A percentile compares a stretch with the other conserved stretches of the same genome.
phyloP scores from a whole-genome alignment of 1,140 invertebrate species.

The Atta texana region DNA sequence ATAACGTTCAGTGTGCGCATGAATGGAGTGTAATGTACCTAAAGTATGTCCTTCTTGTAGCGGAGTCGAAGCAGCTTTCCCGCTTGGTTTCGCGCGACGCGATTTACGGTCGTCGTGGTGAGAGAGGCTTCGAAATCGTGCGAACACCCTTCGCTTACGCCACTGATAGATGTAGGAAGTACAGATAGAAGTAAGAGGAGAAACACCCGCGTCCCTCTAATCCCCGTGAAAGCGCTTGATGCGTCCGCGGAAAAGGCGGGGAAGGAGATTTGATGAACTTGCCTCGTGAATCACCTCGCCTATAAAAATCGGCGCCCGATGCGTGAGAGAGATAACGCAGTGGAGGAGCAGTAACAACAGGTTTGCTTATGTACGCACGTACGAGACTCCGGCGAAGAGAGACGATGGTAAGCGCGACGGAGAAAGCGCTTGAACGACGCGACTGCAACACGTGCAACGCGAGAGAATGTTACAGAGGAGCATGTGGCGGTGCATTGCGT shows the following conservation, averaged over 20 bases:
- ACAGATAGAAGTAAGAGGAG: conserved; percentile 25
- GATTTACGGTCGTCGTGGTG: conserved; percentile 26
- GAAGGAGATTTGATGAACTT: conserved; percentile 81
- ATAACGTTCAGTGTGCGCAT: conserved; percentile 41
- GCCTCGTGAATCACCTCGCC: conserved; percentile 82
- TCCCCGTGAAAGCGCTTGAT: conserved; percentile 76
- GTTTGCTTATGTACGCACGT: conserved; percentile 78
- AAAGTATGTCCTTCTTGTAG: conserved; percentile 52
- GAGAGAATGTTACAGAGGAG: conserved; percentile 54
- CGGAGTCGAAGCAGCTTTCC: conserved; percentile 21
- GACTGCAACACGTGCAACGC: conserved; percentile 66
- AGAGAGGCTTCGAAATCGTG: conserved; percentile 44
- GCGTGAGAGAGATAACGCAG: conserved; percentile 81
- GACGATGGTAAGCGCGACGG: conserved; percentile 8
- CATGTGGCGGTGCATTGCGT: conserved; percentile 29
- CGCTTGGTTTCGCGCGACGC: conserved; percentile 18
- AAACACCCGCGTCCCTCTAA: conserved; percentile 64
- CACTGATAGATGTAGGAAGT: conserved; percentile 41
- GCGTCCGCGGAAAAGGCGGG: conserved; percentile 66
- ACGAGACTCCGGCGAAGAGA: conserved; percentile 15
- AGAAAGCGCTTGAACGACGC: conserved; percentile 37
- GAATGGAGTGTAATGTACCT: conserved; percentile 58
- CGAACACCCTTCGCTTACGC: conserved; percentile 38
- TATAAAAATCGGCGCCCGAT: conserved; percentile 83
- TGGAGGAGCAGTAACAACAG: conserved; percentile 83